Conservation (phyloP, 2,888 invertebrate genomes). For the Hydraecia micacea region DNA sequence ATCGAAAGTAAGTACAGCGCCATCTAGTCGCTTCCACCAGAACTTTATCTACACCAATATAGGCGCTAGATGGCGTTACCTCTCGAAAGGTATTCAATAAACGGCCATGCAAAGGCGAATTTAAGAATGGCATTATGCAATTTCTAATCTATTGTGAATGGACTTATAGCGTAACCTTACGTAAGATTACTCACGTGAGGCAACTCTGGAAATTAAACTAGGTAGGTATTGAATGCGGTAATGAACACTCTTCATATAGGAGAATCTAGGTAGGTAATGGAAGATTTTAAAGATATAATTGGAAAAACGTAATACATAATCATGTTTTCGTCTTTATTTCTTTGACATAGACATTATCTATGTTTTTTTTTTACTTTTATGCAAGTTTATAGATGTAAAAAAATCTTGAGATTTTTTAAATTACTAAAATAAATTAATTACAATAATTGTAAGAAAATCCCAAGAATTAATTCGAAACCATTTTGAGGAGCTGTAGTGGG, state of each 20-base stretch:
- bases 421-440: neutral
- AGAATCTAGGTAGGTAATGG: conserved; percentile 25
- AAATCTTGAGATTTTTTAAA: too few species aligned
- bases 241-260: neutral
- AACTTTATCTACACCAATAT: conserved; percentile 6
- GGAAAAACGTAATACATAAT: conserved; percentile 6
- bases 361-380: neutral
- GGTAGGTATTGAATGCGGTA: conserved; percentile 21
- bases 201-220: too few species aligned
- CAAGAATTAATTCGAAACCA: neutral
- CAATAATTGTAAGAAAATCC: neutral
- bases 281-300: conserved; percentile 27
- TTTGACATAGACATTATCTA: neutral
- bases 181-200: conserved; percentile 55
- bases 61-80: conserved; percentile 53
- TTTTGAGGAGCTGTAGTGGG: neutral
- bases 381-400: too few species aligned
- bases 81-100: conserved; percentile 44
- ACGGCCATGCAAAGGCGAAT: conserved; percentile 33
- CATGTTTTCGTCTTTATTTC: neutral
- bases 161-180: conserved; percentile 48
- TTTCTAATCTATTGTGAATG: conserved; percentile 65
- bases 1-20: conserved; percentile 48
- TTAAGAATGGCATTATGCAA: conserved; percentile 55
- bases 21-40: conserved; percentile 43